phyloP scores from a whole-genome alignment of 1,140 invertebrate species.

The Heliconius melpomene region DNA sequence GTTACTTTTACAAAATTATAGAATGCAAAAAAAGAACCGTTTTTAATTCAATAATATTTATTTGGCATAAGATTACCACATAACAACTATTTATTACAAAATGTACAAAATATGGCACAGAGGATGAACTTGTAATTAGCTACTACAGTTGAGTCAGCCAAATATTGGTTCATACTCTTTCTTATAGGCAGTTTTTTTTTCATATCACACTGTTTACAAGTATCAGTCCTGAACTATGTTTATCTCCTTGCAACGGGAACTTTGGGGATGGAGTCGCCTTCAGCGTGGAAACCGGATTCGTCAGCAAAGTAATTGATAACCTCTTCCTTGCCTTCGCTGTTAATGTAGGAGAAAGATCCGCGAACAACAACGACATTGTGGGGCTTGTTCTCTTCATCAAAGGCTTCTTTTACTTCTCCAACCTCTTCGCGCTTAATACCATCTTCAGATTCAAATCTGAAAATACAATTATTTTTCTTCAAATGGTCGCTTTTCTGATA shows the following conservation, averaged over 20 bases:
- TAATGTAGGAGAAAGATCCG: constrained; percentile 67
- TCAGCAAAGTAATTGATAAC: constrained; percentile 80
- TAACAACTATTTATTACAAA: constrained; percentile 14
- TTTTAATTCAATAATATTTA: constrained; percentile 17
- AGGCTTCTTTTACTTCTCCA: constrained; percentile 64
- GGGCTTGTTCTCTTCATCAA: constrained; percentile 76
- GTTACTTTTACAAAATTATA: not conserved
- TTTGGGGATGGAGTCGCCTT: constrained; percentile 67
- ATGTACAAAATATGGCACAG: constrained; percentile 24
- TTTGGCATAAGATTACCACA: constrained; percentile 17
- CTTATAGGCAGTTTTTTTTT: not conserved
- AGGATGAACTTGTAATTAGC: constrained; percentile 18
- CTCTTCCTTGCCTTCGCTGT: constrained; percentile 60
- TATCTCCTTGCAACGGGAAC: constrained; percentile 47
- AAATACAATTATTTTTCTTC: not conserved
- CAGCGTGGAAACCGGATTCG: constrained; percentile 81
- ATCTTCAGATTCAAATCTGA: constrained; percentile 70
- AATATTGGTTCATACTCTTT: constrained; percentile 28
- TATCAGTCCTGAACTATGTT: constrained; percentile 6
- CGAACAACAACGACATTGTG: constrained; percentile 67
- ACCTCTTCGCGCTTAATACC: constrained; percentile 60
- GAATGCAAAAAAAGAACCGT: not conserved
- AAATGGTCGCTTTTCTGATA: not conserved
- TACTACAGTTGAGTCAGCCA: constrained; percentile 26
- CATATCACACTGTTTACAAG: not conserved